Base-by-base conservation (phyloP, 1,140 invertebrate genomes). In the Augochlora pura region DNA sequence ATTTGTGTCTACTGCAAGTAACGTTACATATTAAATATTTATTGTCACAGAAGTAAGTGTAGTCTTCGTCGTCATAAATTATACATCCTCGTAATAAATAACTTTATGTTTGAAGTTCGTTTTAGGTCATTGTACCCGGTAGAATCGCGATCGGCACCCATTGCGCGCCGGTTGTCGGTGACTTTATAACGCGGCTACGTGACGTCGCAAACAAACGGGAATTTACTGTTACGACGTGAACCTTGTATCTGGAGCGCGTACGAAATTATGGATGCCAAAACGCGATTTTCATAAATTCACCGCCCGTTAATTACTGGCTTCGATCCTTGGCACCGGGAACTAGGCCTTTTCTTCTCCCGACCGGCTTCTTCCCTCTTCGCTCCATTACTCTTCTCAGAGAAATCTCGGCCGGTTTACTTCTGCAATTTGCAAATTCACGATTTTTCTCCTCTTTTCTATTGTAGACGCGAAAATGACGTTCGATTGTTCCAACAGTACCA, bases 281-380 rank as follows among this genome's bases (percentile, higher is more conserved):
- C 5, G 38, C 23, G 23, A 77, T 62, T 77, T 70, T 70, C 66
- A 70, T 63, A 62, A 69, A 52, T 77, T 62, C 10, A 9, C 9
- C 16, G 14, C n/a, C 18, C 57, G 27, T 70, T 77, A 77, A 77
- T 77, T 77, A 52, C 54, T 23, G 10, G 14, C 39, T 14, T 25
- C n/a, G 60, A 23, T 64, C 71, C 71, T 75, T 75, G 63, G 63
- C 72, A 66, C 63, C 8, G 66, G 3, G 3, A 38, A 16, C 18
- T 8, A 25, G 2, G 1, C 27, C 25, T 42, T 42, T 42, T 71
- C 18, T 21, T n/a, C 8, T 46, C 38, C 32, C 7, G 16, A 14
- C 16, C 5, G 12, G 18, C 32, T 64, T 12, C 63, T 64, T 39
- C 39, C 59, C 25, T 27, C 21, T 27, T 10, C 10, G 9, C 10